Conservation (phyloP, 1,140 invertebrate species). For the Drosophila bocqueti region DNA sequence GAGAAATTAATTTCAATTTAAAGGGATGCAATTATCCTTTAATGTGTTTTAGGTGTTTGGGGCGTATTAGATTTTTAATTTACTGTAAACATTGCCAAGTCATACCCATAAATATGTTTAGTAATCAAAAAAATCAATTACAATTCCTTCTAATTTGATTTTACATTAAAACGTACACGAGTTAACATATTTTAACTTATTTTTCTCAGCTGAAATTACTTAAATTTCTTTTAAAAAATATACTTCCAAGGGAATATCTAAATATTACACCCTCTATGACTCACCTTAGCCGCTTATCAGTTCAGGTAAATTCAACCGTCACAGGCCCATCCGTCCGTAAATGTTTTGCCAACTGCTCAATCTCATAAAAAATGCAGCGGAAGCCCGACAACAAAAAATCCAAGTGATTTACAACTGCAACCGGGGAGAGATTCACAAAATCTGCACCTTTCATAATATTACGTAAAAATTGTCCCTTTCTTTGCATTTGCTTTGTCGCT, state of each 20-base stretch:
- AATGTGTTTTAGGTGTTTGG: background rate
- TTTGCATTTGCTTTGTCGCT: constrained; percentile 20
- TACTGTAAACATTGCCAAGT: background rate
- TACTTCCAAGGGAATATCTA: background rate
- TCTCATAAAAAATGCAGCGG: constrained; percentile 52
- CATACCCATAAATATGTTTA: background rate
- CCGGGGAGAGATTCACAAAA: constrained; percentile 36
- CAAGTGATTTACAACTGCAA: constrained; percentile 68
- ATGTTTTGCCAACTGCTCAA: constrained; percentile 56
- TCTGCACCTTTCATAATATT: constrained; percentile 81
- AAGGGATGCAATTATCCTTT: constrained; percentile 9
- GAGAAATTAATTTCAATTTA: constrained; percentile 23
- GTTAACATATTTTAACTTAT: no score
- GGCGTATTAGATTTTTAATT: background rate
- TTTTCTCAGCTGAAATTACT: background rate
- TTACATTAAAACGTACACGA: background rate
- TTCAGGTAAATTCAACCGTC: constrained; percentile 29
- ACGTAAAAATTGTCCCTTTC: constrained; percentile 71
- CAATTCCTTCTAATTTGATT: background rate
- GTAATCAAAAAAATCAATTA: no score
- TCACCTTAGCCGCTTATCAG: constrained; percentile 12
- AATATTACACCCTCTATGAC: constrained; percentile 5
- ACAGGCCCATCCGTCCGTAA: constrained; percentile 26
- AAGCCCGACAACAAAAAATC: constrained; percentile 6
- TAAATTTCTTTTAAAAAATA: background rate